Conservation (phyloP, 2,797 vertebrate species). For the Fringilla coelebs region DNA sequence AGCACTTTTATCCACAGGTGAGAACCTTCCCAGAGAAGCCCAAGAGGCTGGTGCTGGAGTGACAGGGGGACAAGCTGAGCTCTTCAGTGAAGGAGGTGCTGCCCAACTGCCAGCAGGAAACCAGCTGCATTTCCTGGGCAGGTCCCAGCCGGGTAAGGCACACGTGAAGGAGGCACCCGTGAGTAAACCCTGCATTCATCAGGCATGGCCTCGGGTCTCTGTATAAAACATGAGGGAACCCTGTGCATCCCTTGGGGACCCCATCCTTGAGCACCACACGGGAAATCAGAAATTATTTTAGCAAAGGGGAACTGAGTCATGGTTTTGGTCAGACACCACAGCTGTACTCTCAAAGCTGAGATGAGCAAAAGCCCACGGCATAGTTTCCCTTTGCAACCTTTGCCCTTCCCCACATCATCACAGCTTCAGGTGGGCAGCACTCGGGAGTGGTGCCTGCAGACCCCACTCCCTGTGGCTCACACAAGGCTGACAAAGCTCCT, state of each 20-base stretch:
- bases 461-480: accelerated
- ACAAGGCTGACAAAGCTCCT: background rate
- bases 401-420: background rate
- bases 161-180: background rate
- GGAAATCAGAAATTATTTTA: background rate
- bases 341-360: background rate
- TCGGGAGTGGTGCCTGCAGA: background rate
- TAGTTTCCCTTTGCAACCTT: background rate
- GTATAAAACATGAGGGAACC: background rate
- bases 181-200: background rate
- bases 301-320: background rate
- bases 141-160: background rate
- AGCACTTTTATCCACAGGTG: background rate
- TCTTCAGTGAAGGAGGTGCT: background rate
- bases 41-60: background rate
- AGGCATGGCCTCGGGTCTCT: accelerated
- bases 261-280: accelerated
- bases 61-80: background rate
- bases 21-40: background rate
- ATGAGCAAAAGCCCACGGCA: background rate
- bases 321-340: background rate
- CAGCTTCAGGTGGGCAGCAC: background rate
- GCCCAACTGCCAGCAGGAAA: slow-evolving; percentile 12
- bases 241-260: background rate
- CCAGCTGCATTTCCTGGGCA: slow-evolving; percentile 42